Conservation (phyloP, 2,797 vertebrate species). For the Okamejei kenojei region DNA sequence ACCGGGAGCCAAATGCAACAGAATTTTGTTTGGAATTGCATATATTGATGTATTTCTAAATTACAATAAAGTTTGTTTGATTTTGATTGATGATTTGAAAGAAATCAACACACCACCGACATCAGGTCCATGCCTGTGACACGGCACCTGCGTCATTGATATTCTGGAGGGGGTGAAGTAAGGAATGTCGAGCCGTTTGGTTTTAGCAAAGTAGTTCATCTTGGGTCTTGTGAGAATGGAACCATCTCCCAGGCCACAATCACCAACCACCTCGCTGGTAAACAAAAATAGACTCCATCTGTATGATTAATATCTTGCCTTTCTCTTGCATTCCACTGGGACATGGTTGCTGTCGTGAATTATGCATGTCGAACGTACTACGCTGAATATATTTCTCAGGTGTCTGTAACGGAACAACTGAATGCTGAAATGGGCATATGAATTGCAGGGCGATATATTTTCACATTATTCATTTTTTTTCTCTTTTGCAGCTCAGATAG, state of each 20-base stretch:
- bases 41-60: too few species aligned
- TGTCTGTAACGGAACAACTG: not conserved
- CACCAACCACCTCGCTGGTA: not conserved
- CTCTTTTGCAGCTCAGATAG: conserved; percentile 78
- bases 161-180: not conserved
- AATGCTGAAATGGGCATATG: not conserved
- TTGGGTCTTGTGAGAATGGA: not conserved
- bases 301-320: not conserved
- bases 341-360: not conserved
- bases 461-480: conserved; percentile 27
- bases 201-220: not conserved
- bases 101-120: too few species aligned
- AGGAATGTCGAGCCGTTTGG: not conserved
- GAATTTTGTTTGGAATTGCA: too few species aligned
- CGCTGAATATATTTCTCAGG: not conserved
- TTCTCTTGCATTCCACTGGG: not conserved
- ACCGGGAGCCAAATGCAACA: too few species aligned
- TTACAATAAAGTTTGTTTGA: too few species aligned
- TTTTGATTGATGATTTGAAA: too few species aligned
- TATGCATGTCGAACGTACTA: not conserved
- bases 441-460: not conserved
- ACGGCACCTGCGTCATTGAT: not conserved
- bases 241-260: not conserved
- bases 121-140: not conserved
- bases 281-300: not conserved